Evolutionary conservation across 2,888 invertebrate species (phyloP), one percentile per base, ranked within the genome.

Genomic region (Bimastos eiseni): DNA sequence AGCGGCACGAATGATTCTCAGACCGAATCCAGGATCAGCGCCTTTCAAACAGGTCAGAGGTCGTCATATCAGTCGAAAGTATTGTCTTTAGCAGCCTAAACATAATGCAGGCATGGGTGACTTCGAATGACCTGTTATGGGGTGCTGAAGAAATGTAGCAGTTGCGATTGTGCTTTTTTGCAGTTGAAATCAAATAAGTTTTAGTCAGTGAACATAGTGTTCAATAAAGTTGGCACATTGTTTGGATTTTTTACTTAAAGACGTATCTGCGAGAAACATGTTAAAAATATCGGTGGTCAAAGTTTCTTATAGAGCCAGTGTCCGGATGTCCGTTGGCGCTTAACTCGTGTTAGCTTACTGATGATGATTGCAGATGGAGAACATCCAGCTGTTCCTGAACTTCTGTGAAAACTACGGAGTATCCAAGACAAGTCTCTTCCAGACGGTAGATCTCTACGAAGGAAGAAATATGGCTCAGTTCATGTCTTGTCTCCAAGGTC

Each of bases 391-490:
- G 83, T 95, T 95, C 92, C 92, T 95, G 92, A 94, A 93, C 91
- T 94, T 93, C 49, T 93, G 93, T 24, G 93, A 94, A 88, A 93
- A 93, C 8, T 95, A 94, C 91, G 95, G 95, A 13, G 94, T 95
- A 19, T 94, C 94, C 83, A 93, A 93, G 91, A 94, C 93, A 92
- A 93, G 94, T 49, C 93, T 94, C 19, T 95, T 95, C 93, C 94
- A 95, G 91, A 95, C 95, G 37, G 94, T 94, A 24, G 95, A 95
- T 92, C 92, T 95, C 84, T 95, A 92, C 90, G 95, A 95, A 91
- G 94, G 94, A 89, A 92, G 94, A 49, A 95, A 95, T 92, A 94
- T 95, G 94, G 94, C 95, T 13, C 95, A 95, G 93, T 94, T 95
- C 55, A 92, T 95, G 21, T 93, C 94, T n/a, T 94, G 94, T 44